Conservation (phyloP, 2,888 invertebrate genomes). For the Harpalus rubripes region DNA sequence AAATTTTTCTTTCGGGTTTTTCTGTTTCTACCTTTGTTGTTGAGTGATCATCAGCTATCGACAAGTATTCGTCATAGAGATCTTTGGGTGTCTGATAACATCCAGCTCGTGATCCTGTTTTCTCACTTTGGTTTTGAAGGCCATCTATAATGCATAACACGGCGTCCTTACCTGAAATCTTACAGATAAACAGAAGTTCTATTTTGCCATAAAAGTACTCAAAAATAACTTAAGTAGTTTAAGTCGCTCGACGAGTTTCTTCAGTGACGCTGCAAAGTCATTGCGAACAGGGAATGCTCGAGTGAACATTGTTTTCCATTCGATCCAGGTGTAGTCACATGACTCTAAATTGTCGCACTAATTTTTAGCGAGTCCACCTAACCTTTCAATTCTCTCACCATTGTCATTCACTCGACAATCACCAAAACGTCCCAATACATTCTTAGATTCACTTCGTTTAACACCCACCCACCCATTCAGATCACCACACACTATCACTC, state of each 20-base stretch:
- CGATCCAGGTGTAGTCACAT: conserved; percentile 16
- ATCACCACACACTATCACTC: too few relatives aligned
- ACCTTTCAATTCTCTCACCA: too few relatives aligned
- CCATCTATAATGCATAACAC: conserved; percentile 68
- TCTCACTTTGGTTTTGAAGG: conserved; percentile 26
- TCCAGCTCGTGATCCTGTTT: conserved; percentile 16
- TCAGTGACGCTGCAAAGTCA: too few relatives aligned
- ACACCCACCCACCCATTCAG: too few relatives aligned
- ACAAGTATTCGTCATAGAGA: not conserved
- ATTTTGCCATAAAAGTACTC: conserved; percentile 68
- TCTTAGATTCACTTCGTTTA: too few relatives aligned
- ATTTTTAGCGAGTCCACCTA: conserved; percentile 12
- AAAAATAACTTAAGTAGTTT: conserved; percentile 47
- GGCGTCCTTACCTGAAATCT: too few relatives aligned
- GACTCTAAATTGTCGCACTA: too few relatives aligned
- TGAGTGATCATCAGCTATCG: not conserved
- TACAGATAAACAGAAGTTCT: conserved; percentile 60
- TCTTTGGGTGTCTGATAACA: not conserved
- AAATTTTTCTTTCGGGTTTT: not conserved
- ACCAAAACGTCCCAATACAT: too few relatives aligned
- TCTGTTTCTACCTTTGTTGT: not conserved
- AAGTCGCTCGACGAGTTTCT: not conserved
- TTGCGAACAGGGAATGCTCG: conserved; percentile 4
- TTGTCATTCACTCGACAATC: too few relatives aligned
- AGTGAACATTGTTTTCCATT: conserved; percentile 17